Evolutionary conservation across 2,113 vertebrate genomes (phyloP).

Genomic region (Myiagra hebetior): DNA sequence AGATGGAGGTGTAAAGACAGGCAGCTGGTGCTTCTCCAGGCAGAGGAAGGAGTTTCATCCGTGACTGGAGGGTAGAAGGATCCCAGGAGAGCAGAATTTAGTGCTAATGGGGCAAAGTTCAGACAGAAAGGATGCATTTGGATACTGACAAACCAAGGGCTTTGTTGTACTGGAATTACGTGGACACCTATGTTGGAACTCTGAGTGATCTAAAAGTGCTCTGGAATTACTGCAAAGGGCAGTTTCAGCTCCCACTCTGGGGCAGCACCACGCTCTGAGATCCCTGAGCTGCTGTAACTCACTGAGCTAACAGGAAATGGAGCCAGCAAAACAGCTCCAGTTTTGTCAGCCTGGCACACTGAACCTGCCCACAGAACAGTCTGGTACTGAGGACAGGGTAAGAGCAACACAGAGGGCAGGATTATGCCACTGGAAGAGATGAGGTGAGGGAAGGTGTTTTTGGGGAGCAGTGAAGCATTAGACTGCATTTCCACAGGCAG

Average conservation of each 20-base stretch:
- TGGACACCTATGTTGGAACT: accelerated
- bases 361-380: background rate
- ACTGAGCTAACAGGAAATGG: background rate
- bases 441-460: background rate
- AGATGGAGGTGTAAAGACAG: background rate
- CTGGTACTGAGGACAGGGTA: background rate
- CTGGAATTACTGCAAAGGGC: background rate
- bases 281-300: background rate
- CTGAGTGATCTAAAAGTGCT: background rate
- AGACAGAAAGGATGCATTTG: background rate
- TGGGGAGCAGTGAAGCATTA: background rate
- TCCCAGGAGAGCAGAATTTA: background rate
- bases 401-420: background rate
- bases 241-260: background rate
- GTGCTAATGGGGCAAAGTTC: background rate
- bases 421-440: background rate
- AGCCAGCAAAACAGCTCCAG: background rate
- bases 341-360: background rate
- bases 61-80: background rate
- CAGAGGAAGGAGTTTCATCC: background rate
- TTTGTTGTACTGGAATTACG: background rate
- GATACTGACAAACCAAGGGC: background rate
- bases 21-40: background rate
- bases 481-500: background rate
- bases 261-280: background rate